Conservation (phyloP, 2,113 vertebrate species). For the Microcebus lehilahytsara region DNA sequence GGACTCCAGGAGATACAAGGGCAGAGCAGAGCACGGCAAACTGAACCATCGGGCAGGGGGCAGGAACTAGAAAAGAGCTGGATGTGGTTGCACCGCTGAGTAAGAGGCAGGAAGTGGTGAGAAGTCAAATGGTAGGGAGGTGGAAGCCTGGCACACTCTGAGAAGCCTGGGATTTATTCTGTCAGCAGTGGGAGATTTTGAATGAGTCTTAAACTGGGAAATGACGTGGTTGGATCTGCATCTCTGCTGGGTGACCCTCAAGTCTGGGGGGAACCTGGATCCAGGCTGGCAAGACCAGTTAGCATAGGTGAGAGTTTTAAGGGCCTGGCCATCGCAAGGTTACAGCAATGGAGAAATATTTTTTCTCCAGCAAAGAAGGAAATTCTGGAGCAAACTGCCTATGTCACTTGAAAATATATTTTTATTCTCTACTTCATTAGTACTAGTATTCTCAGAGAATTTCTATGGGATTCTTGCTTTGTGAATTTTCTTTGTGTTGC, state of each 20-base stretch:
- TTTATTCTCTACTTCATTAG: background rate
- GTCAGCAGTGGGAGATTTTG: background rate
- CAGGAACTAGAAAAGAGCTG: background rate
- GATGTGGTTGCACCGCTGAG: no score
- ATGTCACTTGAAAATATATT: background rate
- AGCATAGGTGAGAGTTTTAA: background rate
- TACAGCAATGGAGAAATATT: background rate
- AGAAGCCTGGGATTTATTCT: background rate
- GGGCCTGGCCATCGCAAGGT: background rate
- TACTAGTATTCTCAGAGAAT: background rate
- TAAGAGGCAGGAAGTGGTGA: background rate
- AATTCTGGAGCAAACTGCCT: background rate
- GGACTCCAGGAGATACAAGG: background rate
- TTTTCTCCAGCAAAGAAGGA: background rate
- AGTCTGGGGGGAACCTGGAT: background rate
- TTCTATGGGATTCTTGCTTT: background rate
- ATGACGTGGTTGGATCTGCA: no score
- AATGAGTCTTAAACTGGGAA: background rate
- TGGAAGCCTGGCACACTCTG: background rate
- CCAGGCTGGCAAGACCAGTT: background rate
- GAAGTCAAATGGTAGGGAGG: background rate
- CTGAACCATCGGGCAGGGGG: background rate
- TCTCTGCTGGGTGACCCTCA: background rate
- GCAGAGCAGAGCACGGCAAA: background rate
- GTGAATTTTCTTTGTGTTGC: background rate